Conservation (phyloP, 2,113 vertebrate genomes). For the Silurus meridionalis region DNA sequence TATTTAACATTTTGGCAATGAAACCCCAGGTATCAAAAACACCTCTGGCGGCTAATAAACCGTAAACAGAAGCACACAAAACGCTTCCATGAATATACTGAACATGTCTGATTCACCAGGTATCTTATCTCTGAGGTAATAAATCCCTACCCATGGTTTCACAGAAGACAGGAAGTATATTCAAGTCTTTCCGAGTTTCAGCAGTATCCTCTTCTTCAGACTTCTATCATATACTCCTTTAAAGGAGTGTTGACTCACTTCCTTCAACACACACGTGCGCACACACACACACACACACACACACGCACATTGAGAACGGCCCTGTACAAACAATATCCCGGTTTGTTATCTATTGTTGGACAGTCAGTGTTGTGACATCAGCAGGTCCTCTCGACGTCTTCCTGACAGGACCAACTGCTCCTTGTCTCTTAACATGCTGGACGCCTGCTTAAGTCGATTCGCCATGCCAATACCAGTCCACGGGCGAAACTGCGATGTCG, state of each 20-base stretch:
- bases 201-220: constrained; percentile 14
- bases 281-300: too few relatives aligned
- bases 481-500: neutral
- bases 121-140: constrained; percentile 47
- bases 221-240: constrained; percentile 14
- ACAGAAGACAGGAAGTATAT: constrained; percentile 32
- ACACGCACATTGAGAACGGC: constrained; percentile 29
- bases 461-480: constrained; percentile 32
- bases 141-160: constrained; percentile 33
- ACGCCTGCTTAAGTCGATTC: neutral
- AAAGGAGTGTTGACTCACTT: constrained; percentile 48
- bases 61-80: neutral
- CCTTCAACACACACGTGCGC: neutral
- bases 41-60: neutral
- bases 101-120: constrained; percentile 3
- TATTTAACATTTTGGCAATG: neutral
- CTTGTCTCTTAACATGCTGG: neutral
- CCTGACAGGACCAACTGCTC: constrained; percentile 48
- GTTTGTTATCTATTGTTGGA: constrained; percentile 41
- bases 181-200: constrained; percentile 12
- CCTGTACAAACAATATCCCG: constrained; percentile 39
- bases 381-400: constrained; percentile 27
- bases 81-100: neutral
- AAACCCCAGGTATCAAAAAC: neutral
- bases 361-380: constrained; percentile 41